phyloP scores from a whole-genome alignment of 2,888 invertebrate genomes.

The Drosophila mercatorum region DNA sequence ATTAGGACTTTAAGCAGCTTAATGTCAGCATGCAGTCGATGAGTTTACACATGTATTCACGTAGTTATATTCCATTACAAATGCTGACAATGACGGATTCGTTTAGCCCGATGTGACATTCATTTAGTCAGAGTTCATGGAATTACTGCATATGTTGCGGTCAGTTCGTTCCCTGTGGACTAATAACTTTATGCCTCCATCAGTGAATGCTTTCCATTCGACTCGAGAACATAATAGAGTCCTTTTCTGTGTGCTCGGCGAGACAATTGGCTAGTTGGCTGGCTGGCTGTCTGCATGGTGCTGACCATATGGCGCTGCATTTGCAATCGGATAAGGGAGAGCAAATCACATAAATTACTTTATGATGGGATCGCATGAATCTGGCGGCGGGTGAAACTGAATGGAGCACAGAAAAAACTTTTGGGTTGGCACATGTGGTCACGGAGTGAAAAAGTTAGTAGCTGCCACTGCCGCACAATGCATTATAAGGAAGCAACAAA shows the following conservation, averaged over 20 bases:
- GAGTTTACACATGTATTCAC: neutral
- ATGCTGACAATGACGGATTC: slow-evolving; percentile 70
- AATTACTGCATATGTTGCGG: slow-evolving; percentile 25
- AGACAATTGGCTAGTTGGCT: slow-evolving; percentile 65
- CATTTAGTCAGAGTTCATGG: slow-evolving; percentile 51
- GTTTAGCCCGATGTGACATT: slow-evolving; percentile 57
- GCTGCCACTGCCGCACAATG: slow-evolving; percentile 50
- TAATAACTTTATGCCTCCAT: slow-evolving; percentile 68
- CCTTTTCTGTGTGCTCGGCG: slow-evolving; percentile 65
- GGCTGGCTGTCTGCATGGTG: slow-evolving; percentile 17
- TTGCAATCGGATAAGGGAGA: slow-evolving; percentile 60
- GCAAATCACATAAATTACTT: slow-evolving; percentile 79
- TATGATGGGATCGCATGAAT: slow-evolving; percentile 74
- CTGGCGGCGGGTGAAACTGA: slow-evolving; percentile 43
- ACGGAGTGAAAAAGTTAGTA: slow-evolving; percentile 56
- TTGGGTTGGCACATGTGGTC: slow-evolving; percentile 71
- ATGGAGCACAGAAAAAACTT: slow-evolving; percentile 41
- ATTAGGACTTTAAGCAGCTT: neutral
- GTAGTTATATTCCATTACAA: slow-evolving; percentile 33
- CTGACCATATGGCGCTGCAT: slow-evolving; percentile 72
- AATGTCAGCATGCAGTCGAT: slow-evolving; percentile 2
- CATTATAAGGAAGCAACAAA: slow-evolving; percentile 71
- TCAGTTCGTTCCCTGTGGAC: slow-evolving; percentile 47
- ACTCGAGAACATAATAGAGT: slow-evolving; percentile 66
- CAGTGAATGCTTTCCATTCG: slow-evolving; percentile 37